These are phyloP conservation scores for Drosophila borborema DNA, from an alignment of 2,888 invertebrate genomes.

Conservation along the genomic window DNA sequence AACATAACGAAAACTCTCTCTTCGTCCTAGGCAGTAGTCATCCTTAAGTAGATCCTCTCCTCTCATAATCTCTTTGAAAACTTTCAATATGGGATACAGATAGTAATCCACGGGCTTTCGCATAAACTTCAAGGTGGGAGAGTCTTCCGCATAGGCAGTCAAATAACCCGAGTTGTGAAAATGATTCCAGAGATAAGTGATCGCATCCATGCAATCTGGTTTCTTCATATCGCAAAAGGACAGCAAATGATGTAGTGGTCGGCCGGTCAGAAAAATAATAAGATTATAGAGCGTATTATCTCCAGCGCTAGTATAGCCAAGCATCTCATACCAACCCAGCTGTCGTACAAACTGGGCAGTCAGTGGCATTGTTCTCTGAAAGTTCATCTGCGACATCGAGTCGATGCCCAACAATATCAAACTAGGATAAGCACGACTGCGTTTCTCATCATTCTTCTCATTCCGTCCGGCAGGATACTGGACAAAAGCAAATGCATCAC, in stretches of 20 bases:
- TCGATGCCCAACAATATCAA: conserved; percentile 91
- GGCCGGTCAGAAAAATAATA: conserved; percentile 91
- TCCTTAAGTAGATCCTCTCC: conserved; percentile 84
- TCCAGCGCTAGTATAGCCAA: conserved; percentile 90
- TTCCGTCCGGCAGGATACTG: conserved; percentile 80
- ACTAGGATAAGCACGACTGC: conserved; percentile 85
- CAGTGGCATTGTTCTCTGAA: conserved; percentile 90
- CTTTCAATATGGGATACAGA: conserved; percentile 89
- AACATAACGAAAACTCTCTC: conserved; percentile 87
- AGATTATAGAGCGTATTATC: conserved; percentile 95
- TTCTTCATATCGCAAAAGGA: conserved; percentile 85
- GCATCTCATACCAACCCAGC: conserved; percentile 88
- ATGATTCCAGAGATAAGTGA: conserved; percentile 90
- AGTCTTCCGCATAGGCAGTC: conserved; percentile 92
- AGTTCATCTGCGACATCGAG: conserved; percentile 86
- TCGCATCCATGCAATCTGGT: conserved; percentile 87
- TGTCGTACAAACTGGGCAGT: conserved; percentile 88
- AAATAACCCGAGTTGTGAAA: conserved; percentile 89
- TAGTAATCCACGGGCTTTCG: conserved; percentile 92
- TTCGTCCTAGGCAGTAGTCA: conserved; percentile 87
- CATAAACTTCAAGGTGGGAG: conserved; percentile 87
- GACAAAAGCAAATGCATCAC: conserved; percentile 86
- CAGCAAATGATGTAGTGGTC: conserved; percentile 85
- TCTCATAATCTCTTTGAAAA: conserved; percentile 86
- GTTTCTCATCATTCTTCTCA: conserved; percentile 18